Conservation (phyloP, 2,797 vertebrate species). For the Dermochelys coriacea region DNA sequence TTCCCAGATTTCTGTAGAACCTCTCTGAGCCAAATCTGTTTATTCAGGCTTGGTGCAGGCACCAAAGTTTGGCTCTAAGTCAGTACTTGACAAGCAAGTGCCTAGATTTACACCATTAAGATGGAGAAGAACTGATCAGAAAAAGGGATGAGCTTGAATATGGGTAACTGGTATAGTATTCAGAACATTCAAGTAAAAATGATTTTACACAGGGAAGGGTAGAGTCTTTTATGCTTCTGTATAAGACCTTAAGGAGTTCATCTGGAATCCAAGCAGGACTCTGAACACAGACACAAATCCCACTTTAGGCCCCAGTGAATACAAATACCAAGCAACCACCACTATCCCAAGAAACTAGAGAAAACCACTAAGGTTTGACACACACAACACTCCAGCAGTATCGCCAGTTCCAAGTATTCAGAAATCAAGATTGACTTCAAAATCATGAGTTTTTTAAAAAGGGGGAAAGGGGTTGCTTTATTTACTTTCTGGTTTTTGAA, state of each 20-base stretch:
- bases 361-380: not conserved
- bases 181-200: not conserved
- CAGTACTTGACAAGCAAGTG: not conserved
- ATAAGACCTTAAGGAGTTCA: not conserved
- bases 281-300: not conserved
- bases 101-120: not conserved
- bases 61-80: not conserved
- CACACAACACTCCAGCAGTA: not conserved
- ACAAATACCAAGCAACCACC: not conserved
- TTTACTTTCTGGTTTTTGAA: not conserved
- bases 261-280: not conserved
- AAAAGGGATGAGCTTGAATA: not conserved
- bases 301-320: rapidly evolving
- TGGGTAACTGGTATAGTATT: not conserved
- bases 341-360: not conserved
- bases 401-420: rapidly evolving
- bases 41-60: not conserved
- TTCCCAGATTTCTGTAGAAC: not conserved
- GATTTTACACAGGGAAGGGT: rapidly evolving
- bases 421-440: not conserved
- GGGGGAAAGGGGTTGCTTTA: not conserved
- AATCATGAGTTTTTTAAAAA: not conserved
- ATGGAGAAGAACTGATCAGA: not conserved
- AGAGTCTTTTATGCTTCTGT: not conserved
- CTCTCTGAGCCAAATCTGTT: not conserved